Conservation (phyloP, 37 sponge, comb jelly and placozoan genomes). For the Geodia barretti region DNA sequence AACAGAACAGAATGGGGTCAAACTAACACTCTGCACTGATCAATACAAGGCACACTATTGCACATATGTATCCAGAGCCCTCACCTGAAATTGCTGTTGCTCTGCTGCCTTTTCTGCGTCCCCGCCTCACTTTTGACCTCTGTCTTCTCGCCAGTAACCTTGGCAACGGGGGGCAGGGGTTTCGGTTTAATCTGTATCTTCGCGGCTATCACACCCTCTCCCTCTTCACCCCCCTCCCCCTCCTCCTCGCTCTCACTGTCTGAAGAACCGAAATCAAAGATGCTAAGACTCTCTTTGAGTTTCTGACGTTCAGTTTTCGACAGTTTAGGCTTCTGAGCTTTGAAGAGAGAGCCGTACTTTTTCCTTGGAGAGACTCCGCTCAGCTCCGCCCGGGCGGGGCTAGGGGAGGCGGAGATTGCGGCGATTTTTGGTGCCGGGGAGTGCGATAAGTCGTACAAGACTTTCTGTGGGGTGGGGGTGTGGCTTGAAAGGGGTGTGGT, state of each 20-base stretch:
- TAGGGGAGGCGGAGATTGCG: background rate
- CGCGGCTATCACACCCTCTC: background rate
- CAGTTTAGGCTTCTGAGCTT: background rate
- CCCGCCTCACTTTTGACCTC: background rate
- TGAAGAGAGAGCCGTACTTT: background rate
- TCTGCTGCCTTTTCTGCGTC: background rate
- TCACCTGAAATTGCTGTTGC: background rate
- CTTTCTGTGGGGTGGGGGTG: background rate
- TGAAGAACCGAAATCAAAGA: conserved; percentile 11
- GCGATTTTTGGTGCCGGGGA: background rate
- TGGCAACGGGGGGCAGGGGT: background rate
- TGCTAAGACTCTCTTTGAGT: background rate
- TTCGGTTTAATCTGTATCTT: background rate
- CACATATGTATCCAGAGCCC: too few species aligned
- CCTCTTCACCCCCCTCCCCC: background rate
- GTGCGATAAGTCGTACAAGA: background rate
- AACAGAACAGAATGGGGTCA: too few species aligned
- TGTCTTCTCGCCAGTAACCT: background rate
- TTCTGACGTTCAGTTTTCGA: background rate
- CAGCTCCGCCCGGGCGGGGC: background rate
- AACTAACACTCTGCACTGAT: too few species aligned
- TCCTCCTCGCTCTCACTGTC: background rate
- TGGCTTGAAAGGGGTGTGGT: background rate
- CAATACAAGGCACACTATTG: too few species aligned
- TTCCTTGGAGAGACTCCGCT: background rate